Base-by-base conservation (phyloP, 2,113 vertebrate species). In the Plotosus lineatus region DNA sequence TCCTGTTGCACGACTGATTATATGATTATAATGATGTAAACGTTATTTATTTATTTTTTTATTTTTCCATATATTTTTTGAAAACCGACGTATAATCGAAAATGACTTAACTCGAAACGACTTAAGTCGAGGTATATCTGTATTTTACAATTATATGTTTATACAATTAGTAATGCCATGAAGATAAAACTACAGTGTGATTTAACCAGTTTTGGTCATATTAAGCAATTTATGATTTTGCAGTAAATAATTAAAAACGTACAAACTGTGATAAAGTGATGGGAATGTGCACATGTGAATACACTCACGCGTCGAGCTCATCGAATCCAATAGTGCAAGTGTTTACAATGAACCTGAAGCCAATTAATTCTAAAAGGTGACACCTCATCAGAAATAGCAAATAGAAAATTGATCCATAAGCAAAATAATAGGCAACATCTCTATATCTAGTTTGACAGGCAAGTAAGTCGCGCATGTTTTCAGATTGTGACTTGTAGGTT, bases 381-480 rank as follows among this genome's bases (percentile, higher is more conserved):
- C 68, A 71, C 44, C 46, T 48, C 26, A 48, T 48, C 68, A 71
- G 36, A 71, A 71, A 48, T 48, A 31, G 68, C 44, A 31, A n/a
- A n/a, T n/a, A n/a, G 44, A 2, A 50, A 72, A 50, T 50, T 72
- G 17, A 72, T 50, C 15, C 10, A 38, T 50, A 33, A 50, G 26
- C 44, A 46, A 11, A 14, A n/a, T 17, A 44, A 44, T 3, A 17
- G n/a, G 23, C 40, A 44, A 44, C 68, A 50, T 48, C 17, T 50
- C 44, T 31, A 5, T 31, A 72, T 33, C 26, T 23, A 50, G 26
- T 72, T 31, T 50, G 44, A 48, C 21, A 46, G 50, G 69, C 21
- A 71, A 68, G 65, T 68, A 69, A 50, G 46, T 72, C 26, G 69
- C 69, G 26, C 46, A 72, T 9, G 50, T 72, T 72, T 26, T 48